Base-by-base conservation (phyloP, 1,140 invertebrate species). In the Himalopsyche phryganea region DNA sequence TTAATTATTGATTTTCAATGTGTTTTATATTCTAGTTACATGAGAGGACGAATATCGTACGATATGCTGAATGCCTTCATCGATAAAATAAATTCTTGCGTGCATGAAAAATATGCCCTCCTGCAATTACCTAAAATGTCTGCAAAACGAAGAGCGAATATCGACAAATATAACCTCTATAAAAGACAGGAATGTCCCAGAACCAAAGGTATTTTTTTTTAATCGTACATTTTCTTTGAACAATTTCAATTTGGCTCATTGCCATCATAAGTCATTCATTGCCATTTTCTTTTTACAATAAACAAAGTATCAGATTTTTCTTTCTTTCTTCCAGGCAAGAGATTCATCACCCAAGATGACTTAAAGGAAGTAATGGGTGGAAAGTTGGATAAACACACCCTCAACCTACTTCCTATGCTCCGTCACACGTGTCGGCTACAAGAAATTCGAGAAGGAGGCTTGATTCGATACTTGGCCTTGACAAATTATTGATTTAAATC, bases 331-430 rank as follows among this genome's bases (percentile, higher is more conserved):
- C 18, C 50, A 64, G 62, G 58, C 6, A 64, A 60, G 49, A 33
- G 20, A 5, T 64, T 64, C 23, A 50, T 64, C 23, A 64, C 62
- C 3, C 53, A 58, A 46, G 58, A 64, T 40, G 62, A 64, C 23
- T 50, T 64, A 11, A 64, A 64, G 45, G 44, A 6, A 17, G 23
- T 32, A n/a, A 35, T 60, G 50, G 53, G 53, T 14, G 62, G 62
- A n/a, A 60, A 60, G 55, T 50, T 64, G 9, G 58, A 60, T n/a
- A 60, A 54, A 35, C 53, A 58, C 20, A 60, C 62, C 17, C 42
- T 60, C 13, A 60, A 58, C 46, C 36, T 64, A 7, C 36, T 64
- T 9, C 53, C 62, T 13, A 64, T 64, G 58, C 32, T 64, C 1
- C 33, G 62, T n/a, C 62, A 64, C 42, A 60, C 62, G 0, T 13